Base-by-base conservation (phyloP, 2,113 vertebrate genomes). In the Gracilinanus agilis region DNA sequence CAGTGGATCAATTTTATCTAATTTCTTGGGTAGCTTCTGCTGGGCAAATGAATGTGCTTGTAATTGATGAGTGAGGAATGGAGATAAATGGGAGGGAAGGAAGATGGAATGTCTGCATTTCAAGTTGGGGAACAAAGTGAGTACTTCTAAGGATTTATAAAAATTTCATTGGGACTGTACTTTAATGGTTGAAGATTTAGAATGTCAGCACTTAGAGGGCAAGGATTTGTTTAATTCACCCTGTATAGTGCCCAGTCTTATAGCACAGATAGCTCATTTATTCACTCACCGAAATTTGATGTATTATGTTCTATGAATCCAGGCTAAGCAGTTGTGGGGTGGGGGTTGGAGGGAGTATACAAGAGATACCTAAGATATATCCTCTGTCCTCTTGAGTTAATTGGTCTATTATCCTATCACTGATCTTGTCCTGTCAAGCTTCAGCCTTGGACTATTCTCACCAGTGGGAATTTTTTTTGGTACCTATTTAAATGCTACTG, bases 1-100 rank as follows among this genome's bases (percentile, higher is more conserved):
- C 96, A 0, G 3, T n/a, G 89, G 98, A 98, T 98, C 98, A 97
- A 98, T 98, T 98, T 98, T 98, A 98, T 98, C 98, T 98, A 98
- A 98, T 98, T 98, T 98, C 97, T 97, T 98, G 97, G 96, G 93
- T 25, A 98, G 97, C 97, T 98, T 97, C 97, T 98, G 96, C 96
- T 97, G 97, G 98, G 98, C 98, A 98, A 98, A 98, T 98, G 98
- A 96, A 89, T 44, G 93, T 0, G 54, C 98, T 98, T 98, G 97
- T 98, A 98, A 98, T 98, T 98, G 98, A 98, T 98, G 96, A 97
- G 97, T 21, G 96, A 94, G 96, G 94, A 16, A 2, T 19, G 53
- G 97, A 96, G 97, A 96, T 94, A 92, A 94, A 91, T 83, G 29
- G 53, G 93, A 93, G 97, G 95, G 92, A 92, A 93, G 55, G 94